Evolutionary conservation across 2,888 invertebrate genomes (phyloP), one percentile per base, ranked within the genome.

Genomic region (Hypercompe scribonia): DNA sequence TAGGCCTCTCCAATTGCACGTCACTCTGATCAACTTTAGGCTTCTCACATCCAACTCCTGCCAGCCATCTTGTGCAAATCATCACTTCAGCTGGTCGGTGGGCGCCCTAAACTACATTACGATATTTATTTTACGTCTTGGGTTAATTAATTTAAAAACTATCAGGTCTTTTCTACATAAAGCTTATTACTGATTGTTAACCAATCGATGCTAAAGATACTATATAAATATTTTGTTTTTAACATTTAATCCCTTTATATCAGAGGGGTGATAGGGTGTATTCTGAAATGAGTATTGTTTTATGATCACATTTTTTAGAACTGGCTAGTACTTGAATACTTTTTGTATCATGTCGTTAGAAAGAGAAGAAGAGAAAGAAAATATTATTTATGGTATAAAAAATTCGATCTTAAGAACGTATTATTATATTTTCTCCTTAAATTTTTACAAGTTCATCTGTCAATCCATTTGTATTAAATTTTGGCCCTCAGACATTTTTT

Each of bases 141-240:
- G 21, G 4, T 50, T 50, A 50, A 8, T 24, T 7, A 13, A 31
- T 61, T 31, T 61, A 46, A 11, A n/a, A 54, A n/a, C n/a, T 54
- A 11, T 54, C 54, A 58, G 28, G 4, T 76, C 31, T 50, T 21
- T 50, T 50, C n/a, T 50, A 50, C 50, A 10, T 24, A 24, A 21
- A 21, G 50, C 1, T 24, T 21, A 71, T 79, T 77, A 79, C 74
- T 76, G 75, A 80, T 81, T 82, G 75, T n/a, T n/a, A n/a, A n/a
- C n/a, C n/a, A n/a, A n/a, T n/a, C n/a, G n/a, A n/a, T n/a, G 42
- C 63, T 74, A 75, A 69, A 70, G 74, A 74, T 65, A 65, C 70
- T 82, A 21, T 72, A 80, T 71, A 72, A 84, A 84, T 75, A 79
- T 80, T 83, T 72, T 81, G 78, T 78, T 77, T 76, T 74, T 79